These are phyloP conservation scores for Pontoporia blainvillei DNA, from an alignment of 2,113 vertebrate genomes.

Conservation along the genomic window DNA sequence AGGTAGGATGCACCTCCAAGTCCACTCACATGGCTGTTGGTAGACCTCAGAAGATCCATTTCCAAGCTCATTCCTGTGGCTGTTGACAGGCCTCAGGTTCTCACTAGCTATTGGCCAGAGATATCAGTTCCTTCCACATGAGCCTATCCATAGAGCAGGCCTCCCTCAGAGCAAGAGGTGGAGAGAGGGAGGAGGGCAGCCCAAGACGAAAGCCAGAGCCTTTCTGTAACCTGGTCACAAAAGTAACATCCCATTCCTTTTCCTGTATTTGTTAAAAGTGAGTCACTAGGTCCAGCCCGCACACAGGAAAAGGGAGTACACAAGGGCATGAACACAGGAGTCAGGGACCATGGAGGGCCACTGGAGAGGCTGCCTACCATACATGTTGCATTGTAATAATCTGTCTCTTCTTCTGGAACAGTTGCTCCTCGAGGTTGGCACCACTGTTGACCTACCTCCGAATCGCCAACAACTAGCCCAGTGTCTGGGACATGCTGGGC, in stretches of 20 bases:
- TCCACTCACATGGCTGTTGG: neutral
- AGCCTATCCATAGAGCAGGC: neutral
- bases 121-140: neutral
- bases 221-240: neutral
- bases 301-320: accelerated
- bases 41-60: neutral
- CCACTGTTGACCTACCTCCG: neutral
- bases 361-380: neutral
- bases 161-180: neutral
- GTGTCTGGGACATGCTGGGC: neutral
- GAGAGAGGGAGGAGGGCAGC: neutral
- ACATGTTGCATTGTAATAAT: neutral
- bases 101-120: neutral
- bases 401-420: neutral
- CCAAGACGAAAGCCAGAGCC: neutral
- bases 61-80: neutral
- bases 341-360: too few species aligned
- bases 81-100: neutral
- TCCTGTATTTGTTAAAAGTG: neutral
- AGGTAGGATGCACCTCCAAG: neutral
- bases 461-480: neutral
- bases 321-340: neutral
- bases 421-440: neutral
- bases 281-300: neutral
- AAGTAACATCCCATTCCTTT: neutral